Percentiles rank a stretch among this genome's conserved stretches.
Evolutionary conservation across 2,113 vertebrate genomes (phyloP).

Genomic region (Carettochelys insculpta): DNA sequence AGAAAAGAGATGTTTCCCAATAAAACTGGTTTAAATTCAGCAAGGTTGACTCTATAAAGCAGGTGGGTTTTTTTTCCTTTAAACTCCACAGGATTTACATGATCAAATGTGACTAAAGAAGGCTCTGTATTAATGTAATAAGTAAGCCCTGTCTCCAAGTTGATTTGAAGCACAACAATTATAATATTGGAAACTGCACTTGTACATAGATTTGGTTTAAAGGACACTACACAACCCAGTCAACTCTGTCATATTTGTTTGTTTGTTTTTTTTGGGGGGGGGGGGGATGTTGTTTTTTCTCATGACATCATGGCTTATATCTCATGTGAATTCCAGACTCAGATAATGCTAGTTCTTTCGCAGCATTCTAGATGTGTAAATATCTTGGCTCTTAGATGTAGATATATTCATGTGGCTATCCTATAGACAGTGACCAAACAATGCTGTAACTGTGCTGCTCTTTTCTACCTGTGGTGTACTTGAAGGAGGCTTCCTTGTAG

Average conservation of each 20-base stretch:
- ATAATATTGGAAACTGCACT: not conserved
- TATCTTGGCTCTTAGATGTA: constrained; percentile 60
- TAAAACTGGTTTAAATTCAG: not conserved
- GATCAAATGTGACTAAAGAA: not conserved
- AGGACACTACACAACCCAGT: constrained; percentile 21
- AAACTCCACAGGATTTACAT: not conserved
- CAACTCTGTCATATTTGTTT: not conserved
- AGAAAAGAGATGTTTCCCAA: not conserved
- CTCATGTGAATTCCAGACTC: not conserved
- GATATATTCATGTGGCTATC: constrained; percentile 26
- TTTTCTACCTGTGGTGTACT: constrained; percentile 63
- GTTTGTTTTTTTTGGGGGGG: constrained; percentile 23
- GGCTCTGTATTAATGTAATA: not conserved
- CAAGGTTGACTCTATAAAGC: not conserved
- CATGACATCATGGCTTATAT: not conserved
- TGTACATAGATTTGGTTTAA: not conserved
- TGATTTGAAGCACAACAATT: not conserved
- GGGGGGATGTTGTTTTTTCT: not conserved
- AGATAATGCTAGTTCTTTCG: constrained; percentile 9
- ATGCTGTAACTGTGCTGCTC: constrained; percentile 59
- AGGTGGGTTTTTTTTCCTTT: too few species aligned
- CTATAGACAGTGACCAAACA: constrained; percentile 54
- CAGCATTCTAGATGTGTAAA: constrained; percentile 46
- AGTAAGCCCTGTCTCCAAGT: not conserved
- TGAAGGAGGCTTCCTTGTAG: constrained; percentile 59